Evolutionary conservation across 2,797 vertebrate genomes (phyloP).

Genomic region (Monodelphis domestica): DNA sequence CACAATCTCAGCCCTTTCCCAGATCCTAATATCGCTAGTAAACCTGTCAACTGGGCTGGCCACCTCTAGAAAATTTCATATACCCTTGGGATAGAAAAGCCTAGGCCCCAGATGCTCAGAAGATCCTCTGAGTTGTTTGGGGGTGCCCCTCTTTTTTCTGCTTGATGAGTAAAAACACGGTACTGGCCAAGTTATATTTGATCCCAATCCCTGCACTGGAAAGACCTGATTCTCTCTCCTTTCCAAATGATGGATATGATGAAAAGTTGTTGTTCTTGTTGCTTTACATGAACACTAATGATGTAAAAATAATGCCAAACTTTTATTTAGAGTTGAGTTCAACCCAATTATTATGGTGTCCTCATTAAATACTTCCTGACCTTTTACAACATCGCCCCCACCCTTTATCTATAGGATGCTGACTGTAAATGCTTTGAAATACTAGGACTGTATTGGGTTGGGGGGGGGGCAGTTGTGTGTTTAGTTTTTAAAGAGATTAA

Average conservation of each 20-base stretch:
- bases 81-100: background rate
- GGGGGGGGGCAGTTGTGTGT: background rate
- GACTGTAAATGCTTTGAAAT: background rate
- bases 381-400: background rate
- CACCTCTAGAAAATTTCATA: background rate
- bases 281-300: background rate
- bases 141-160: background rate
- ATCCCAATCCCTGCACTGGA: background rate
- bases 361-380: background rate
- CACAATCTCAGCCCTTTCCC: background rate
- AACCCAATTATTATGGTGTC: background rate
- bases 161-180: background rate
- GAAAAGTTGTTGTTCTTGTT: background rate
- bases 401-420: background rate
- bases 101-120: background rate
- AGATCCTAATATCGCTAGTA: background rate
- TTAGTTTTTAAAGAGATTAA: conserved; percentile 16
- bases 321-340: background rate
- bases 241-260: background rate
- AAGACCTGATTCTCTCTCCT: background rate
- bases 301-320: background rate
- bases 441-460: background rate
- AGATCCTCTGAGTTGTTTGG: background rate
- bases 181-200: background rate
- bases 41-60: background rate